Conservation (phyloP, 2,113 vertebrate genomes). For the Scolopax mira region DNA sequence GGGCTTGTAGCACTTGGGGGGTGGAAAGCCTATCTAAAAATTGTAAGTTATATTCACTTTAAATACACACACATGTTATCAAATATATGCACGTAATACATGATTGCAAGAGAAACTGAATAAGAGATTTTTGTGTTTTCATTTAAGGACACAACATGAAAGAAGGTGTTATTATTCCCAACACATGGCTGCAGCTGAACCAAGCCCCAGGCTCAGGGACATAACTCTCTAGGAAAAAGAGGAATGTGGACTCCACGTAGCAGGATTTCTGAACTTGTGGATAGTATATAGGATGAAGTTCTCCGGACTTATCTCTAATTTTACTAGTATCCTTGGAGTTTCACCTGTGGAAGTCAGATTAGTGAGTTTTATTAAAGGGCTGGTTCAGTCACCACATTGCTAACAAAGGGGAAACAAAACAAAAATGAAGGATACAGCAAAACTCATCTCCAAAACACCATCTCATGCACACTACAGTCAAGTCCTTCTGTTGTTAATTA, state of each 20-base stretch:
- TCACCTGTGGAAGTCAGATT: neutral
- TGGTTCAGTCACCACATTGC: neutral
- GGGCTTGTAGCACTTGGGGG: neutral
- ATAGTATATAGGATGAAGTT: neutral
- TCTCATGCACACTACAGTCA: neutral
- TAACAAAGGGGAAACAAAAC: neutral
- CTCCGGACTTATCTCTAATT: neutral
- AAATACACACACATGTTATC: neutral
- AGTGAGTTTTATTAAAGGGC: neutral
- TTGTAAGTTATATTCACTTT: neutral
- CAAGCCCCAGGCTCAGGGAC: fast-evolving
- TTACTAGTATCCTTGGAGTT: neutral
- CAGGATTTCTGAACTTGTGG: neutral
- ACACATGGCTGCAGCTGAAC: neutral
- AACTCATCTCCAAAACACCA: neutral
- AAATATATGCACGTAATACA: neutral
- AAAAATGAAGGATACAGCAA: neutral
- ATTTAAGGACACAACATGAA: neutral
- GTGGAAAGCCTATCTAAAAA: neutral
- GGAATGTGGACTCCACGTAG: fast-evolving
- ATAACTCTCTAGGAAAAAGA: neutral
- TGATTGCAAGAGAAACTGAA: neutral
- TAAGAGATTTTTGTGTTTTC: neutral
- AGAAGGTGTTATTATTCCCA: neutral
- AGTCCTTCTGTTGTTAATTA: neutral